These are phyloP conservation scores for Drosophila lacertosa DNA, from an alignment of 1,140 invertebrate genomes.

Conservation along the genomic window DNA sequence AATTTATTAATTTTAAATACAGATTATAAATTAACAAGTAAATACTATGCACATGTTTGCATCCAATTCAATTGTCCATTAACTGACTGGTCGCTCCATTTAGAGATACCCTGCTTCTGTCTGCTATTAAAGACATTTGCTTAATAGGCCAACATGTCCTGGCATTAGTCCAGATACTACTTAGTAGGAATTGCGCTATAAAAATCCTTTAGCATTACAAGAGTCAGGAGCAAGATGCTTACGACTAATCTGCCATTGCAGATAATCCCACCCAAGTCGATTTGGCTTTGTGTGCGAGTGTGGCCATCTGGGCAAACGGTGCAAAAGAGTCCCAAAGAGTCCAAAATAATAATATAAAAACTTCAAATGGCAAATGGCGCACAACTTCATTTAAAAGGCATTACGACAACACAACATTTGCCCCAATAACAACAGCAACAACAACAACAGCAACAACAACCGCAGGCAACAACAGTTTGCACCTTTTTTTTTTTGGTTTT, in stretches of 20 bases:
- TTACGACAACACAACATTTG: slow-evolving; percentile 72
- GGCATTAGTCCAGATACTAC: slow-evolving; percentile 37
- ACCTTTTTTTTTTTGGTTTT: slow-evolving; percentile 68
- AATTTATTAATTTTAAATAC: slow-evolving; percentile 6
- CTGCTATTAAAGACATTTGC: slow-evolving; percentile 40
- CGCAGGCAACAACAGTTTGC: slow-evolving; percentile 66
- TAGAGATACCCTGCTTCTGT: background rate
- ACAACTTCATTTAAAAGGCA: slow-evolving; percentile 81
- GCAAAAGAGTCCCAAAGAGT: slow-evolving; percentile 55
- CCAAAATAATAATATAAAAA: slow-evolving; percentile 45
- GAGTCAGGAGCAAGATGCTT: slow-evolving; percentile 32
- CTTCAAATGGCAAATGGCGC: slow-evolving; percentile 80
- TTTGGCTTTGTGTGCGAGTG: slow-evolving; percentile 19
- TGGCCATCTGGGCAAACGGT: slow-evolving; percentile 70
- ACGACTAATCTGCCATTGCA: slow-evolving; percentile 69
- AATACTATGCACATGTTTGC: no score
- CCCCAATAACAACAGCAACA: slow-evolving; percentile 46
- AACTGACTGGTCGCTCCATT: background rate
- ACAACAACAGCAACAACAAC: slow-evolving; percentile 24
- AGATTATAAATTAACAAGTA: background rate
- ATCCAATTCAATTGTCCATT: background rate
- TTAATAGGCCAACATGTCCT: slow-evolving; percentile 40
- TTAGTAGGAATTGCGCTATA: slow-evolving; percentile 63
- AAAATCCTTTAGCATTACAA: slow-evolving; percentile 77
- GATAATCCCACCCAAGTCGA: slow-evolving; percentile 59